Base-by-base conservation (phyloP, 2,797 vertebrate genomes). In the Galagoides demidoff region DNA sequence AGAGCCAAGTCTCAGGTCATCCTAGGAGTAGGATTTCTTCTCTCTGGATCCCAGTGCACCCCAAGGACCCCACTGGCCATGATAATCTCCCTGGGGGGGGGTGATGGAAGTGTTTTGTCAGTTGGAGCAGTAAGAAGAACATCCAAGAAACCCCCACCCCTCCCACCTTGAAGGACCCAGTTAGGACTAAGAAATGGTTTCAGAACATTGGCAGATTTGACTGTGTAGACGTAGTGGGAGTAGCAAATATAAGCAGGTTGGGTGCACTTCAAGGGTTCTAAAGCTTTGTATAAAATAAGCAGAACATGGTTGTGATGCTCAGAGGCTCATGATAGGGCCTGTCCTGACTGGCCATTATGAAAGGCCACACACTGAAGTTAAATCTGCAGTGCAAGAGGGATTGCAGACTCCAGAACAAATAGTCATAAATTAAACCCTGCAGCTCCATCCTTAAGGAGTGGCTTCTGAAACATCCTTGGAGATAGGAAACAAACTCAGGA, bases 401-500 rank as follows among this genome's bases (percentile, higher is more conserved):
- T 61, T 81, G 29, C 89, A 92, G 68, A 57, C 25, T 96, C 55
- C 13, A 77, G 89, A 82, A 94, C 84, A 89, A 92, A 81, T 74
- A 94, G 84, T 81, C 52, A 31, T 93, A 92, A 94, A 95, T 95
- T 89, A 71, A 90, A 37, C 78, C 37, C 39, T 79, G 57, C 4
- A 78, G 85, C 71, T 87, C 52, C 82, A 57, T 84, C 85, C 49
- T 63, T 93, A 78, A 96, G 94, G 94, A 96, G 86, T 89, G 57
- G 76, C 91, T 93, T 95, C 81, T 70, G 71, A 95, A 92, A 95
- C 95, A 93, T 77, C 87, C 89, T 89, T 79, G 89, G 90, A 90
- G 87, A 95, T 82, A 90, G 89, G 81, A 96, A 96, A 83, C 77
- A 96, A 86, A 96, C 89, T 93, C 52, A 63, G 74, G 88, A 92